Evolutionary conservation across 2,113 vertebrate species (phyloP), one percentile per base, ranked within the genome.

Genomic region (Neodon shergylaensis): DNA sequence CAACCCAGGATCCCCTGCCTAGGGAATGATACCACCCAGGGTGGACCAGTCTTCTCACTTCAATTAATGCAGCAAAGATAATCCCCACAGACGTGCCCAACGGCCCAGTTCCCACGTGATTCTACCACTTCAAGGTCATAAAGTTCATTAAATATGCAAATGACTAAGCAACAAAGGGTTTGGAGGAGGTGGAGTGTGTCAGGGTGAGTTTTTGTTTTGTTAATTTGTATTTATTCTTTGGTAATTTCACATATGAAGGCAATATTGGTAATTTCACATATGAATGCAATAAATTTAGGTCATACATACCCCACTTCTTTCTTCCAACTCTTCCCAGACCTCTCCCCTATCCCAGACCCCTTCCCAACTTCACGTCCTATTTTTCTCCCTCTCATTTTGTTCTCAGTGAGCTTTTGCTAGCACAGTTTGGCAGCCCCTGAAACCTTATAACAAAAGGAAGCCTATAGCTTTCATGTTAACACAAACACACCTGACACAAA

Each of bases 391-490:
- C 63, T 85, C 42, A 66, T 66, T 47, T 85, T 66, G 28, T n/a
- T 22, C 7, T 8, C 16, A 73, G 26, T 78, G 44, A 70, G 16
- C 17, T 66, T 88, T 52, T 68, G 24, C 65, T 81, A 78, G 82
- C 63, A 68, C 19, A 33, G 10, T 68, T 86, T 42, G 52, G 33
- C 66, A 83, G 74, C 17, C 63, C 49, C 44, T 5, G 72, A 39
- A 70, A 65, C 73, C 94, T 94, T 1, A 54, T 72, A 63, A 85
- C 70, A 49, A 49, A 86, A 92, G 95, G 86, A 92, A 47, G n/a
- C 70, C 78, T 16, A 33, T 3, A 31, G 49, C 54, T 77, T 91
- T 76, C 31, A 36, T 28, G 88, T 86, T 73, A 22, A 17, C 42
- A 31, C 63, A 9, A 33, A 81, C n/a, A 81, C 39, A 66, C 83